Evolutionary conservation across 2,888 invertebrate genomes (phyloP).

Genomic region (Keiferia lycopersicella): DNA sequence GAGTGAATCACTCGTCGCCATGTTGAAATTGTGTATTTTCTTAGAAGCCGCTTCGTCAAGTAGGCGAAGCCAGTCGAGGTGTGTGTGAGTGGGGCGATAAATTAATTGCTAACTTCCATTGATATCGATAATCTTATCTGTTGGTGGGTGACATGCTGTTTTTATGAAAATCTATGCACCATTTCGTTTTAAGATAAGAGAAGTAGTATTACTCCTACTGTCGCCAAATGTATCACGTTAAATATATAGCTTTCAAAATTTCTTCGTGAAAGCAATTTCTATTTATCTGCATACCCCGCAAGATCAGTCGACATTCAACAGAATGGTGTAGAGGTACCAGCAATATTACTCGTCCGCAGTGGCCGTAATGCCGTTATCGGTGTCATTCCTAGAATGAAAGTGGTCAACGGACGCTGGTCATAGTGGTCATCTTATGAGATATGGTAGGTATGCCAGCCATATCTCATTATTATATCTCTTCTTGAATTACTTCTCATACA

Average conservation of each 20-base stretch:
- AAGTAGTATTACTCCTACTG: neutral
- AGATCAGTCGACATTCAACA: no score
- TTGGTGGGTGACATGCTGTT: neutral
- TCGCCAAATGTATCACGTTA: no score
- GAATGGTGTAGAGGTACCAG: no score
- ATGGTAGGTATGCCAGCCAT: neutral
- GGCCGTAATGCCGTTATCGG: no score
- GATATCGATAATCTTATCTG: constrained; percentile 7
- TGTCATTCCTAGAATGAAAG: no score
- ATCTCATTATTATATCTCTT: no score
- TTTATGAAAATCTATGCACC: neutral
- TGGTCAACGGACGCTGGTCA: no score
- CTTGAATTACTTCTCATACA: no score
- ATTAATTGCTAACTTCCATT: neutral
- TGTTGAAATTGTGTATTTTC: constrained; percentile 1
- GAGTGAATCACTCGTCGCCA: constrained; percentile 6
- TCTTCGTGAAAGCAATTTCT: no score
- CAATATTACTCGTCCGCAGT: no score
- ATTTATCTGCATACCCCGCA: no score
- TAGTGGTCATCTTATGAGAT: neutral
- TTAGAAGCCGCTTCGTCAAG: constrained; percentile 1
- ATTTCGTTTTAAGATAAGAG: constrained; percentile 40
- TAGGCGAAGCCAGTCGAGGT: neutral
- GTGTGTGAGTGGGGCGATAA: neutral
- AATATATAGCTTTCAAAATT: no score